These are phyloP conservation scores for Euplagia quadripunctaria DNA, from an alignment of 2,888 invertebrate genomes.

Conservation along the genomic window DNA sequence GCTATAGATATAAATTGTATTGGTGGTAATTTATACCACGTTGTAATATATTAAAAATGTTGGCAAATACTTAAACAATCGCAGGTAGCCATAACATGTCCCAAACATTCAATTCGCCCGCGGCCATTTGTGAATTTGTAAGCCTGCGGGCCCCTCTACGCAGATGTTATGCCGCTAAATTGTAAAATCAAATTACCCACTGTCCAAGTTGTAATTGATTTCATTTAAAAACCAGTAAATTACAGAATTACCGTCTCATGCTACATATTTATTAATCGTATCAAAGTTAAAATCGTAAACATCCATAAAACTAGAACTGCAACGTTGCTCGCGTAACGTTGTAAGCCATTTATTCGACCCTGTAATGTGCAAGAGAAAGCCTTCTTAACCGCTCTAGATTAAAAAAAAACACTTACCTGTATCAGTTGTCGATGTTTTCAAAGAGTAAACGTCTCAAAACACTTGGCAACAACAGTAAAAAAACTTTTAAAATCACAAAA, in stretches of 20 bases:
- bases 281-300: slow-evolving; percentile 19
- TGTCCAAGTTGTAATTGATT: slow-evolving; percentile 24
- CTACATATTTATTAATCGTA: slow-evolving; percentile 22
- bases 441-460: slow-evolving; percentile 60
- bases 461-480: slow-evolving; percentile 54
- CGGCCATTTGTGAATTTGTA: not conserved
- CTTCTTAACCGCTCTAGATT: slow-evolving; percentile 47
- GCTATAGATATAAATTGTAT: too few relatives aligned
- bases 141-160: slow-evolving; percentile 28
- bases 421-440: slow-evolving; percentile 64
- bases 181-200: slow-evolving; percentile 20
- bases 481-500: slow-evolving; percentile 63
- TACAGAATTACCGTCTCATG: slow-evolving; percentile 27
- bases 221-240: slow-evolving; percentile 35
- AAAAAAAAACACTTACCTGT: slow-evolving; percentile 71
- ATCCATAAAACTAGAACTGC: slow-evolving; percentile 8
- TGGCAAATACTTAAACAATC: not conserved
- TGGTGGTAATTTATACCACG: not conserved
- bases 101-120: not conserved
- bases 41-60: not conserved
- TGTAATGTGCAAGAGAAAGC: slow-evolving; percentile 56
- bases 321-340: slow-evolving; percentile 19
- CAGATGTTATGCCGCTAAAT: slow-evolving; percentile 22
- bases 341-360: slow-evolving; percentile 56
- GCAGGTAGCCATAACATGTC: slow-evolving; percentile 6